Conservation (phyloP, 2,888 invertebrate species). For the Aspidiotus rigidus region DNA sequence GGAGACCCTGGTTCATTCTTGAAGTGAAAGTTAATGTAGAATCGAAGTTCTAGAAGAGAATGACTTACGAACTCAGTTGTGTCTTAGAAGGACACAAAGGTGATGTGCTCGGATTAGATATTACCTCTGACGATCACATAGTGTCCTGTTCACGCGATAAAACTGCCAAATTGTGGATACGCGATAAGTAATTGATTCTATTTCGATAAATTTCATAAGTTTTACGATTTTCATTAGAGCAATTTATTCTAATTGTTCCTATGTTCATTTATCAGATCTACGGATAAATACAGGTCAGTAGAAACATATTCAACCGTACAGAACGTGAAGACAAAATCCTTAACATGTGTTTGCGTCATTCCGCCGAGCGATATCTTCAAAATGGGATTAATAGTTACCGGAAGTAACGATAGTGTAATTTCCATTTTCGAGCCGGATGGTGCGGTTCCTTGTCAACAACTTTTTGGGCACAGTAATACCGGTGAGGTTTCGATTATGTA, state of each 20-base stretch:
- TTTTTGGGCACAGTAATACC: slow-evolving; percentile 69
- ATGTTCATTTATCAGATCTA: slow-evolving; percentile 44
- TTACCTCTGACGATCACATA: slow-evolving; percentile 59
- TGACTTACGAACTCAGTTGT: not conserved
- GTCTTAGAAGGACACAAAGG: slow-evolving; percentile 59
- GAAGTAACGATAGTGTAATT: slow-evolving; percentile 79
- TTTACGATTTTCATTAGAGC: not conserved
- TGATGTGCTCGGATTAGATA: slow-evolving; percentile 72
- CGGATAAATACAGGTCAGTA: slow-evolving; percentile 55
- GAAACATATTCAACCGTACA: slow-evolving; percentile 64
- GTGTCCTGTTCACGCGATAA: slow-evolving; percentile 82
- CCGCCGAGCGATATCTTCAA: slow-evolving; percentile 60
- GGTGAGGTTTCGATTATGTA: slow-evolving; percentile 43
- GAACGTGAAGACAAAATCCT: slow-evolving; percentile 56
- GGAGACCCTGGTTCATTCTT: too few relatives aligned
- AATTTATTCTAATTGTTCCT: too few relatives aligned
- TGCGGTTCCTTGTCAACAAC: slow-evolving; percentile 55
- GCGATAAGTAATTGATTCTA: slow-evolving; percentile 52
- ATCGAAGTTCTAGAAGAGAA: not conserved
- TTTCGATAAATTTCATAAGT: too few relatives aligned
- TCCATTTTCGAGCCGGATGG: slow-evolving; percentile 66
- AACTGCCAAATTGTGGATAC: slow-evolving; percentile 77
- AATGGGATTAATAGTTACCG: slow-evolving; percentile 72
- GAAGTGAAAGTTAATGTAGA: too few relatives aligned
- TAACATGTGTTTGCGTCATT: slow-evolving; percentile 68